Conservation (phyloP, 2,797 vertebrate species). For the Phataginus tetradactyla region DNA sequence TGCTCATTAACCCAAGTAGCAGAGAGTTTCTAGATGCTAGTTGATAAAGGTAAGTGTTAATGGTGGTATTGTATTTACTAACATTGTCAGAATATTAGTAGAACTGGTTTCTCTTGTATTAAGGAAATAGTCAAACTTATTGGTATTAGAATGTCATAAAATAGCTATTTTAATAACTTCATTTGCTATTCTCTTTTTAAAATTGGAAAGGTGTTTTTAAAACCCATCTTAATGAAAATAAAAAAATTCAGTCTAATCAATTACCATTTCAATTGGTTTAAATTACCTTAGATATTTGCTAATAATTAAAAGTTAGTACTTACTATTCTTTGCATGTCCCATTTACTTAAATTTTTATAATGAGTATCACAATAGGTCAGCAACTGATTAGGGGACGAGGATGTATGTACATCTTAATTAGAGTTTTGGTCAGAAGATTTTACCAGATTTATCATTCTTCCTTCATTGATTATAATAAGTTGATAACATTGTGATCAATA, state of each 20-base stretch:
- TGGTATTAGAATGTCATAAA: conserved; percentile 20
- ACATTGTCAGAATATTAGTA: conserved; percentile 47
- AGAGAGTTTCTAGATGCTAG: conserved; percentile 9
- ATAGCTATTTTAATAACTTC: neutral
- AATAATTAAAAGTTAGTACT: neutral
- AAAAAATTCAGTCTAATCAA: neutral
- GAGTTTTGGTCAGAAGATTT: neutral
- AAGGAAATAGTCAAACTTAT: neutral
- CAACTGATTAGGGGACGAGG: neutral
- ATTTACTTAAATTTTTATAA: neutral
- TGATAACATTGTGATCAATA: neutral
- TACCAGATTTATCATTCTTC: neutral
- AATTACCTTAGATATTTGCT: neutral
- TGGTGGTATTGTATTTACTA: neutral
- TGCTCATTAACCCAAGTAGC: neutral
- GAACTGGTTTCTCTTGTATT: conserved; percentile 35
- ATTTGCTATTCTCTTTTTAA: neutral
- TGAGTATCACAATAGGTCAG: neutral
- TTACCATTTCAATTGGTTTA: conserved; percentile 38
- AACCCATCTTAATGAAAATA: neutral
- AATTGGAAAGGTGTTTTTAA: neutral
- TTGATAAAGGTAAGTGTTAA: neutral
- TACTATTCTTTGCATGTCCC: neutral
- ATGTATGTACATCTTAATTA: neutral
- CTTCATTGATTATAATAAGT: neutral